Conservation (phyloP, 2,888 invertebrate species). For the Rotaria magnacalcarata region DNA sequence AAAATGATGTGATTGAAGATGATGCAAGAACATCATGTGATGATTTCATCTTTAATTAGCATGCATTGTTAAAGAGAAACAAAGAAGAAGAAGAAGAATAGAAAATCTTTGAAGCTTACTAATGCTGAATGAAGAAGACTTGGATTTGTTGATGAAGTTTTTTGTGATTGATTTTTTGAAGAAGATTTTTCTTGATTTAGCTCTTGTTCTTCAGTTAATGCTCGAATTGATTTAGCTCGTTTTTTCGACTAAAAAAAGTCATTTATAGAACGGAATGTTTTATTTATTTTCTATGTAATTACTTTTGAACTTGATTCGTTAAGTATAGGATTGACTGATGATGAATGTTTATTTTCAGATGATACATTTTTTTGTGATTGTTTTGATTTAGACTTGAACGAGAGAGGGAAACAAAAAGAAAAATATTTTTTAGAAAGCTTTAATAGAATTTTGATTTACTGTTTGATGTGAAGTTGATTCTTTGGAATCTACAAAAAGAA, state of each 20-base stretch:
- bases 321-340: background rate
- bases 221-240: constrained; percentile 25
- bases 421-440: background rate
- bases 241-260: background rate
- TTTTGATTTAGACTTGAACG: constrained; percentile 12
- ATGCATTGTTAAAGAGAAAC: background rate
- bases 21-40: constrained; percentile 19
- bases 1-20: background rate
- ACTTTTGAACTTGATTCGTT: background rate
- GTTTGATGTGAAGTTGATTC: background rate
- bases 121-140: constrained; percentile 28
- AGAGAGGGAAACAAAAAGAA: background rate
- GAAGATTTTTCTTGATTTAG: background rate
- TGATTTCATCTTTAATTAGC: background rate
- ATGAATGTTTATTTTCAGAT: background rate
- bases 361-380: constrained; percentile 12
- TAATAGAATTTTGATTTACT: background rate
- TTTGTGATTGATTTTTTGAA: background rate
- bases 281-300: background rate
- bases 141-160: background rate
- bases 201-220: constrained; percentile 24
- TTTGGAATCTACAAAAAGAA: background rate
- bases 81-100: background rate
- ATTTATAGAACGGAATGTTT: background rate
- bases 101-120: background rate